These are phyloP conservation scores for Darevskia mixta DNA, from an alignment of 2,797 vertebrate genomes.

Conservation along the genomic window DNA sequence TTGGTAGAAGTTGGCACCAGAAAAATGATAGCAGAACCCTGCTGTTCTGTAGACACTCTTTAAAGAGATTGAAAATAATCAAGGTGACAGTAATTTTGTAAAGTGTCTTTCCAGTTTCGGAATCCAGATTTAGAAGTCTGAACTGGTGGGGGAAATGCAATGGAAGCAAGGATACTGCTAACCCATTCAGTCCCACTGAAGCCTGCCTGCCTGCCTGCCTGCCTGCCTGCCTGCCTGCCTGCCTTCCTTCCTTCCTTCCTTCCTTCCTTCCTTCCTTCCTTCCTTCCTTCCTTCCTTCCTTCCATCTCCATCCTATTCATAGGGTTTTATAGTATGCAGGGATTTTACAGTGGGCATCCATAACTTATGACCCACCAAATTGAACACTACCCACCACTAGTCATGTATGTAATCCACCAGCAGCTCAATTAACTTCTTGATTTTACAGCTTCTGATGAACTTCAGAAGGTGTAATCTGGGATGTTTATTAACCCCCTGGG, in stretches of 20 bases:
- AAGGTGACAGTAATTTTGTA: not conserved
- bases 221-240: no score
- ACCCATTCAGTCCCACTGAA: not conserved
- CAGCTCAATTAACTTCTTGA: not conserved
- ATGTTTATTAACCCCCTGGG: not conserved
- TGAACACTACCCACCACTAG: not conserved
- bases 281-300: no score
- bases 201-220: no score
- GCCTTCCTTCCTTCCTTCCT: no score
- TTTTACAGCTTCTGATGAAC: not conserved
- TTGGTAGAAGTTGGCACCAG: conserved; percentile 5
- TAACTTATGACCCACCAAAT: not conserved
- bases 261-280: no score
- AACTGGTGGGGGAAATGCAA: not conserved
- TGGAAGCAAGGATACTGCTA: not conserved
- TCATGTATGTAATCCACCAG: not conserved
- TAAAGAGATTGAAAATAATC: not conserved
- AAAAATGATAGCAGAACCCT: not conserved
- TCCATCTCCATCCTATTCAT: not conserved
- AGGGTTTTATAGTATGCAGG: not conserved
- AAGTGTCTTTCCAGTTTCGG: not conserved
- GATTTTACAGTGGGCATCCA: not conserved
- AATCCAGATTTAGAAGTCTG: not conserved
- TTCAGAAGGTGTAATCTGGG: not conserved
- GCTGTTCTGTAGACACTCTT: fast-evolving